Percentiles rank a stretch among this genome's conserved stretches.
These are phyloP conservation scores for Harpagoxenus sublaevis DNA, from an alignment of 2,888 invertebrate genomes.

Conservation along the genomic window DNA sequence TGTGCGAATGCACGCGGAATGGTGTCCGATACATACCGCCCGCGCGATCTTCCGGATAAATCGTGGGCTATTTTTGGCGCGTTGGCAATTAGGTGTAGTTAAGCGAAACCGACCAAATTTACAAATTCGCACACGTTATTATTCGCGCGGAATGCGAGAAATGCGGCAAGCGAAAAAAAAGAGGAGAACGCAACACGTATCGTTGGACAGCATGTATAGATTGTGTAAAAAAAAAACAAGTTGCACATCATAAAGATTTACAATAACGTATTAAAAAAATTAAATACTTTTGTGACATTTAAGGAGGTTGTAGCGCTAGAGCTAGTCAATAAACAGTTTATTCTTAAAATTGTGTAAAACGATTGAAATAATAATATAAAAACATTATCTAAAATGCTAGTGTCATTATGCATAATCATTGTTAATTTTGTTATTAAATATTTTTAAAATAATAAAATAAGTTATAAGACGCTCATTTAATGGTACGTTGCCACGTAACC, in stretches of 20 bases:
- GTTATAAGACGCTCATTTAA: too few relatives aligned
- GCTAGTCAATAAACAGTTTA: too few relatives aligned
- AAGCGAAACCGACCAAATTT: constrained; percentile 60
- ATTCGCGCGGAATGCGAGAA: background rate
- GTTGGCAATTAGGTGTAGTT: constrained; percentile 56
- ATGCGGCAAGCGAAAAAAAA: constrained; percentile 1
- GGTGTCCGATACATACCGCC: constrained; percentile 40
- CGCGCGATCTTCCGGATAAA: constrained; percentile 42
- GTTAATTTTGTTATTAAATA: too few relatives aligned
- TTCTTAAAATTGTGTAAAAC: too few relatives aligned
- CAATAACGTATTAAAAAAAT: background rate
- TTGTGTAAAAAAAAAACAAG: background rate
- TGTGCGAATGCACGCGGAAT: constrained; percentile 16
- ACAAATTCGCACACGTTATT: constrained; percentile 31
- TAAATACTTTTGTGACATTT: background rate
- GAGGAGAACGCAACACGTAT: background rate
- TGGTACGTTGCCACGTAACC: too few relatives aligned
- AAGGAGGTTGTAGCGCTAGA: background rate
- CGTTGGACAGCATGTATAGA: background rate
- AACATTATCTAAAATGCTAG: too few relatives aligned
- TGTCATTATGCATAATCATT: too few relatives aligned
- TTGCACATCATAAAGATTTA: background rate
- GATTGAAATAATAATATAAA: too few relatives aligned
- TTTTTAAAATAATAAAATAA: too few relatives aligned
- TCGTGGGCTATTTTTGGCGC: constrained; percentile 59